phyloP scores from a whole-genome alignment of 1,140 invertebrate genomes.

The Halesus radiatus region DNA sequence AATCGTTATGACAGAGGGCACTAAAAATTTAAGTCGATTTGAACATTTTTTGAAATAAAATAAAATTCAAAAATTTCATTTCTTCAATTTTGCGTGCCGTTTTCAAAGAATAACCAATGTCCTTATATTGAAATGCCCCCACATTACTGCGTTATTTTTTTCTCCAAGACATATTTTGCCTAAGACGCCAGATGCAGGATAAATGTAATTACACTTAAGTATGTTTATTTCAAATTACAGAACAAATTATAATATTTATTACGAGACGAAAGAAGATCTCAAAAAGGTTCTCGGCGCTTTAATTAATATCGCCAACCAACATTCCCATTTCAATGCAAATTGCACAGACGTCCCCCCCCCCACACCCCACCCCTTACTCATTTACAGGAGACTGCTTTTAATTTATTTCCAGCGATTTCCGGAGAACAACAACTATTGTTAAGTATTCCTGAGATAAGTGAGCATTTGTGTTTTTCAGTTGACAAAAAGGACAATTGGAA shows the following conservation, averaged over 20 bases:
- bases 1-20: too few relatives aligned
- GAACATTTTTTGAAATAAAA: too few relatives aligned
- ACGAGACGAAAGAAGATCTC: conserved; percentile 13
- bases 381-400: conserved; percentile 56
- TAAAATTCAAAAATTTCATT: too few relatives aligned
- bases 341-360: conserved; percentile 34
- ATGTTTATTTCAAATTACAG: too few relatives aligned
- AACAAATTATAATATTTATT: conserved; percentile 22
- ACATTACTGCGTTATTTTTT: too few relatives aligned
- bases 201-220: too few relatives aligned
- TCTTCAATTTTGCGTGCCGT: too few relatives aligned
- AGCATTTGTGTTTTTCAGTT: neutral
- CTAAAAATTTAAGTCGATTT: too few relatives aligned
- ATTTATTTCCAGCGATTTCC: conserved; percentile 57
- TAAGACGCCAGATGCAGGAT: too few relatives aligned
- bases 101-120: too few relatives aligned
- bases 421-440: conserved; percentile 51
- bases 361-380: conserved; percentile 21
- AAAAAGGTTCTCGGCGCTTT: conserved; percentile 44
- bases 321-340: conserved; percentile 58
- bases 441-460: conserved; percentile 32
- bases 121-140: too few relatives aligned
- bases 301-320: conserved; percentile 56
- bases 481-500: neutral
- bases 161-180: too few relatives aligned